phyloP scores from a whole-genome alignment of 2,797 vertebrate genomes.

The Calcarius lapponicus region DNA sequence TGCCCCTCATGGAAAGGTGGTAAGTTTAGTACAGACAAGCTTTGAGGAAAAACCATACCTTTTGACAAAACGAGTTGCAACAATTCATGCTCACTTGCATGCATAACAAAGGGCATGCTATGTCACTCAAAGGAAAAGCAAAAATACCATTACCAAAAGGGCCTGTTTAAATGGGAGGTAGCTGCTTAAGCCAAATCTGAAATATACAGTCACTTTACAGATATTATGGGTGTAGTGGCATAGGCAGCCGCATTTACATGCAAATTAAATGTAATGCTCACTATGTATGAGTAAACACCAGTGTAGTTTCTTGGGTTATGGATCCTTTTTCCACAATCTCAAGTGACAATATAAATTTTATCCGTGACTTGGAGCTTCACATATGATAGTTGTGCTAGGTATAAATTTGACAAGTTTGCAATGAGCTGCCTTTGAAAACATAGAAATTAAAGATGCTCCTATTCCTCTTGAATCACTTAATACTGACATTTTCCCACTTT shows the following conservation, averaged over 20 bases:
- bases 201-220: not conserved
- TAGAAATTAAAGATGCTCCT: not conserved
- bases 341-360: not conserved
- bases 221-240: not conserved
- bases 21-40: not conserved
- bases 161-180: not conserved
- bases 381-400: rapidly evolving
- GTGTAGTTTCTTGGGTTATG: not conserved
- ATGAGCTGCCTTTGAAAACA: not conserved
- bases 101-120: too few species aligned
- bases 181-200: not conserved
- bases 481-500: not conserved
- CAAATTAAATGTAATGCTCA: not conserved
- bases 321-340: not conserved
- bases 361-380: not conserved
- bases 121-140: not conserved
- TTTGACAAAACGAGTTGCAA: not conserved
- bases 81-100: not conserved
- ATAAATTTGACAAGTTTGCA: not conserved
- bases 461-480: not conserved
- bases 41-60: not conserved
- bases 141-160: not conserved
- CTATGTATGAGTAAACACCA: not conserved
- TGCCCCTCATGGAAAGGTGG: not conserved
- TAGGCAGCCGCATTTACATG: not conserved